Evolutionary conservation across 1,140 invertebrate genomes (phyloP).

Genomic region (Sarcophaga peregrina): DNA sequence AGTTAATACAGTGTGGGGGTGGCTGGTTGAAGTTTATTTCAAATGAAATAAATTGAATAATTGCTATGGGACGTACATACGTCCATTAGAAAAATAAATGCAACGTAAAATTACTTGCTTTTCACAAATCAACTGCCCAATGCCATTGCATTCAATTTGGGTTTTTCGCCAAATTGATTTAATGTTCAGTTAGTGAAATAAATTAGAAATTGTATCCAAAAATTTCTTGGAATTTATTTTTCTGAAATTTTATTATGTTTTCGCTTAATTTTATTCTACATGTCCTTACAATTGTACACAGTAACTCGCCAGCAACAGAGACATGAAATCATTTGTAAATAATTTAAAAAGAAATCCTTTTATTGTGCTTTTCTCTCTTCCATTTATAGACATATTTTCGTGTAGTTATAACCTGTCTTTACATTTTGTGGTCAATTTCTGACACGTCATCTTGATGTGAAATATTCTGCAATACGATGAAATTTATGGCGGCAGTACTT

Average conservation of each 20-base stretch:
- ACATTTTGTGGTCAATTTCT: conserved; percentile 31
- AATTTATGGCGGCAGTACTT: background rate
- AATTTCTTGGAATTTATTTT: background rate
- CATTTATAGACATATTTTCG: background rate
- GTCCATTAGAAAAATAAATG: too few relatives aligned
- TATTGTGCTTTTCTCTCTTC: background rate
- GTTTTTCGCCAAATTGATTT: too few relatives aligned
- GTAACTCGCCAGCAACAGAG: too few relatives aligned
- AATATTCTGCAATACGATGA: background rate
- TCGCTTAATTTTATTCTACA: too few relatives aligned
- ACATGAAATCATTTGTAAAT: background rate
- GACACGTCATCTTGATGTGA: conserved; percentile 22
- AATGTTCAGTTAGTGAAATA: too few relatives aligned
- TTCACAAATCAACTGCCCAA: too few relatives aligned
- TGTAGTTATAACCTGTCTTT: background rate
- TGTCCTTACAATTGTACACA: too few relatives aligned
- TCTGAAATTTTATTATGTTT: too few relatives aligned
- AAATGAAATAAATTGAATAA: background rate
- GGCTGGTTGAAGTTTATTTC: background rate
- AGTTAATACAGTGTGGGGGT: too few relatives aligned
- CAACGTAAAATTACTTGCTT: too few relatives aligned
- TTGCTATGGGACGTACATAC: background rate
- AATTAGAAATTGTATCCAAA: too few relatives aligned
- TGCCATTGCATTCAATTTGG: too few relatives aligned
- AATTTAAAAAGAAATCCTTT: background rate